phyloP scores from a whole-genome alignment of 2,113 vertebrate genomes.

The Felis catus region F.catus_Fca126_mat1.0 CM031419.1:148857001-148857500 shows the following conservation, averaged over 20 bases:
- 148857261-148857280: not conserved
- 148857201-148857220: not conserved
- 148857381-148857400: slow-evolving; percentile 74
- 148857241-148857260: not conserved
- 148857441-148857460: not conserved
- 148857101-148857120: not conserved
- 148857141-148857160: not conserved
- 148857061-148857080: not conserved
- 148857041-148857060: not conserved
- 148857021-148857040: not conserved
- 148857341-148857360: not conserved
- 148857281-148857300: not conserved
- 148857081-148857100: not conserved
- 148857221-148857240: not conserved
- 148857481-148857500: slow-evolving; percentile 90
- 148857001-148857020: not conserved
- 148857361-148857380: slow-evolving; percentile 11
- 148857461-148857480: slow-evolving; percentile 4
- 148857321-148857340: not conserved
- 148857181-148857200: not conserved
- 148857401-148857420: not conserved
- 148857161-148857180: slow-evolving; percentile 53
- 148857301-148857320: not conserved
- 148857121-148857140: not conserved
- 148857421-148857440: not conserved